Evolutionary conservation across 2,797 vertebrate species (phyloP), one percentile per base, ranked within the genome.

Genomic region (Kryptolebias ocellatus): DNA sequence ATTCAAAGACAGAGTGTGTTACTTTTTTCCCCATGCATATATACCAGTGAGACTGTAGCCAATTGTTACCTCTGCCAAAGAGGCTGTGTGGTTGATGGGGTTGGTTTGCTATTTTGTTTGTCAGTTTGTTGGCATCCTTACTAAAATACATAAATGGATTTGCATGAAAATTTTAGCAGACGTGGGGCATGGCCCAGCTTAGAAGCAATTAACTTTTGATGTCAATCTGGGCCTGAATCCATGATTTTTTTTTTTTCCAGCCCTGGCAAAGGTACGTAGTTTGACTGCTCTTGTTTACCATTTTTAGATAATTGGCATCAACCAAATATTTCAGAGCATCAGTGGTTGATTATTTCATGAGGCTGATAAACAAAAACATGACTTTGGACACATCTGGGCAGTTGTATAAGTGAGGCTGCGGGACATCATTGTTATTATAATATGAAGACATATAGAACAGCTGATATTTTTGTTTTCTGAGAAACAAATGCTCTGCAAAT

Each of bases 121-220:
- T 51, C 20, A 18, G 27, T 50, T 42, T 51, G 34, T 58, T 51
- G 39, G n/a, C 34, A 29, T 37, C 44, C 14, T 16, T 11, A 31
- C 51, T 60, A 42, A 60, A 60, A 49, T 18, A 28, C 16, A 28
- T 24, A 14, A 31, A 37, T 53, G 11, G 52, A 47, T 60, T 53
- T 45, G 6, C 39, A 60, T 68, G 4, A 60, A 45, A 53, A 2
- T 4, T 53, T 60, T 18, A 53, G 14, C 50, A 53, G 17, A 46
- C 37, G 11, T 34, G 10, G 50, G 20, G 29, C 18, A 31, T 7
- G 16, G n/a, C 16, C 57, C 6, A 15, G 16, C 37, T 60, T 42
- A 60, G 66, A 68, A 20, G 27, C 14, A 29, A 47, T 60, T 37
- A 34, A 17, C 9, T 60, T 47, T 34, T 53, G 5, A 60, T 68